Percentiles rank a stretch among this genome's conserved stretches.
Evolutionary conservation across 53 echinoderm and acorn worm genomes (phyloP).

Genomic region (Zoroaster sp.): DNA sequence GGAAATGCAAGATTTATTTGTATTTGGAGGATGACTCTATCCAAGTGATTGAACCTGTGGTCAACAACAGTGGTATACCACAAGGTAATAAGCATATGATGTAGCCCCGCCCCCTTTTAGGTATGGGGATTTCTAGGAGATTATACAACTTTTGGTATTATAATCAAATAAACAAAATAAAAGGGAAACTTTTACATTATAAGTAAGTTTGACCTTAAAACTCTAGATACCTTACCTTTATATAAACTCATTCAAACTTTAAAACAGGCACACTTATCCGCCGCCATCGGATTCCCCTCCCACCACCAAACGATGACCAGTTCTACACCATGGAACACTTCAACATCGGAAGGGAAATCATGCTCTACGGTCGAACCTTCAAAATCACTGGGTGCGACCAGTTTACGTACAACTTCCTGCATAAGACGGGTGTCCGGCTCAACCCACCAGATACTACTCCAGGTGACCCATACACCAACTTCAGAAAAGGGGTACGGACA

Average conservation of each 20-base stretch:
- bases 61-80: constrained; percentile 92
- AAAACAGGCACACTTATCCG: constrained; percentile 85
- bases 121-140: too few species aligned
- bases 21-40: constrained; percentile 97
- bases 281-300: constrained; percentile 92
- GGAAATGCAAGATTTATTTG: constrained; percentile 94
- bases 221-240: too few species aligned
- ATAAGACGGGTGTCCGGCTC: constrained; percentile 86
- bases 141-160: too few species aligned
- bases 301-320: constrained; percentile 92
- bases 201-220: too few species aligned
- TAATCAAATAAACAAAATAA: too few species aligned
- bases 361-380: constrained; percentile 90
- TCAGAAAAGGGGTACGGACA: constrained; percentile 82
- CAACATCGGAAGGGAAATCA: constrained; percentile 84
- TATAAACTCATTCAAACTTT: background rate
- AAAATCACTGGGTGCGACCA: constrained; percentile 96
- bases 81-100: constrained; percentile 72
- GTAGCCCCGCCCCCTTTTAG: background rate
- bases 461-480: constrained; percentile 73
- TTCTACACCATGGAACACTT: constrained; percentile 95
- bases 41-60: constrained; percentile 90
- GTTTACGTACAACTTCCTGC: constrained; percentile 95
- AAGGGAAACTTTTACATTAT: too few species aligned
- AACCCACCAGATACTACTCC: constrained; percentile 75